phyloP scores from a whole-genome alignment of 2,888 invertebrate species.

The Eubasilissa splendida region DNA sequence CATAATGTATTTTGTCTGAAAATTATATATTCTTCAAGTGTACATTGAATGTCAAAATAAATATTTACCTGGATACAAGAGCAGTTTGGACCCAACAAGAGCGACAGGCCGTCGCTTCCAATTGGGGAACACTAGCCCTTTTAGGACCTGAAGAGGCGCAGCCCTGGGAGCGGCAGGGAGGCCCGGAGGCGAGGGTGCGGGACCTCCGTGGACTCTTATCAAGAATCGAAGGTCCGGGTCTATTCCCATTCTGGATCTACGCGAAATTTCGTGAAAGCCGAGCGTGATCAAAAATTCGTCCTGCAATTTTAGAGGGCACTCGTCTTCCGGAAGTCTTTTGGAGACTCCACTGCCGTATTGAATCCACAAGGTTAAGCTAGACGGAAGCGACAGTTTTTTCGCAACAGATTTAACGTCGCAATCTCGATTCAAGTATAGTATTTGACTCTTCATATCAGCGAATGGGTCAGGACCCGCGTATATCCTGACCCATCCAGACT shows the following conservation, averaged over 20 bases:
- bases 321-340: constrained; percentile 71
- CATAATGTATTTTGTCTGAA: too few species aligned
- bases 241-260: constrained; percentile 76
- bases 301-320: constrained; percentile 75
- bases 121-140: constrained; percentile 80
- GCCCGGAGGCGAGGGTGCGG: constrained; percentile 69
- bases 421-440: constrained; percentile 74
- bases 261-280: constrained; percentile 75
- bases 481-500: constrained; percentile 75
- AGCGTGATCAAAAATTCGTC: constrained; percentile 74
- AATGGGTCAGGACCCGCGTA: constrained; percentile 74
- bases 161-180: constrained; percentile 63
- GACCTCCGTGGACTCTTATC: constrained; percentile 76
- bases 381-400: constrained; percentile 69
- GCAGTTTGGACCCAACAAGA: constrained; percentile 74
- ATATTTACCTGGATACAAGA: constrained; percentile 72
- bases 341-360: constrained; percentile 74
- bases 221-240: constrained; percentile 77
- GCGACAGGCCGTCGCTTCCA: constrained; percentile 77
- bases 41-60: background rate
- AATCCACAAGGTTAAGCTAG: constrained; percentile 71
- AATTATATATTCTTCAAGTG: too few species aligned
- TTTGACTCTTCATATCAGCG: constrained; percentile 71
- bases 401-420: constrained; percentile 73
- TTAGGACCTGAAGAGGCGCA: constrained; percentile 74